Conservation (phyloP, 2,113 vertebrate species). For the Xiphias gladius region DNA sequence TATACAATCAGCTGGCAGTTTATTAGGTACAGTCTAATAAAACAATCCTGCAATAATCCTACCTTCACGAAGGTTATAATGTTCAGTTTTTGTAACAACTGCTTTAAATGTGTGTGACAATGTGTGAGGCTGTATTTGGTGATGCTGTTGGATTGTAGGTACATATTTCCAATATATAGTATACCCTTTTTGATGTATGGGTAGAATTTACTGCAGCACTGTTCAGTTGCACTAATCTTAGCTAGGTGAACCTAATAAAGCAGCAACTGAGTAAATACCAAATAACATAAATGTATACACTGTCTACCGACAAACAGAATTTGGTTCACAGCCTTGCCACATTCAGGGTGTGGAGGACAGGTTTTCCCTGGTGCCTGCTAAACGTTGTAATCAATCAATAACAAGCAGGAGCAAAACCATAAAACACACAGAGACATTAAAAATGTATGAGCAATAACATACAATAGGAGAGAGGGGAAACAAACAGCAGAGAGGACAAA, state of each 20-base stretch:
- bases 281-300: not conserved
- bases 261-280: not conserved
- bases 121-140: no score
- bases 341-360: not conserved
- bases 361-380: constrained; percentile 15
- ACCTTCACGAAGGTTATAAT: no score
- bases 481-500: constrained; percentile 10
- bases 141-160: not conserved
- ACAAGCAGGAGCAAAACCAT: constrained; percentile 51
- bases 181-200: not conserved
- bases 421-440: constrained; percentile 54
- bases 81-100: no score
- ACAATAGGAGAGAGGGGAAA: constrained; percentile 2
- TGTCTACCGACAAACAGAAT: not conserved
- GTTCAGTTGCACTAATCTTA: not conserved
- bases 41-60: no score
- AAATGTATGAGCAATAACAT: constrained; percentile 48
- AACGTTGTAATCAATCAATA: constrained; percentile 32
- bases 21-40: no score
- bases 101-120: no score
- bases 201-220: not conserved
- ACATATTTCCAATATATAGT: not conserved
- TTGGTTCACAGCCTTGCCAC: constrained; percentile 5
- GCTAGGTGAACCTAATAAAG: not conserved
- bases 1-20: no score